Base-by-base conservation (phyloP, 2,797 vertebrate species). In the Ceryle rudis region DNA sequence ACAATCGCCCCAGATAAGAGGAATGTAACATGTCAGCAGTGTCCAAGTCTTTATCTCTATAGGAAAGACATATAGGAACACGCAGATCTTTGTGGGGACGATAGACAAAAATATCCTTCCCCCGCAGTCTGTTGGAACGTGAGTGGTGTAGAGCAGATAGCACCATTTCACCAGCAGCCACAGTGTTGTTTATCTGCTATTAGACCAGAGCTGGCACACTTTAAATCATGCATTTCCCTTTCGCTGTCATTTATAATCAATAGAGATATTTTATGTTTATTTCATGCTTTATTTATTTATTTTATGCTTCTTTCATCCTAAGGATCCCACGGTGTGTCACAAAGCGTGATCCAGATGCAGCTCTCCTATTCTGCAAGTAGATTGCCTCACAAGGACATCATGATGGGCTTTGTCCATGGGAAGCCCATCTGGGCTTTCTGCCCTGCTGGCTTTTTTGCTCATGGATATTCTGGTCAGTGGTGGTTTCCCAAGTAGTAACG, bases 21-120 rank as follows among this genome's bases (percentile, higher is more conserved):
- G 83, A 96, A 94, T 85, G 74, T n/a, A 78, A 82, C 57, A 15
- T 82, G 93, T 96, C 95, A 96, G 93, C 94, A 86, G 80, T 67
- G 81, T 54, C 88, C 52, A 1, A 7, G 51, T 46, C 73, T 90
- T 94, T 95, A 95, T 95, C 93, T 81, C 77, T 39, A 47, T 13
- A 91, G 55, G 82, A 70, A 91, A 83, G 73, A 73, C 80, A 49
- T 55, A 73, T 2, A 79, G 82, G 85, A 88, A 89, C 82, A 94
- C 1, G 3, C 18, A 71, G 93, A 84, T 28, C 83, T 77, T 58
- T n/a, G 70, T 10, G 73, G 28, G 10, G 66, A 51, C 0, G 7
- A 81, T 21, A 72, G 72, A 22, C 75, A 77, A 35, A 75, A 78
- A 37, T 16, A 46, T 46, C 60, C 79, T 81, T 16, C 11, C 71